Percentiles rank a stretch among this genome's conserved stretches.
Conservation (phyloP, 2,797 vertebrate species). For the Anguilla megastoma region DNA sequence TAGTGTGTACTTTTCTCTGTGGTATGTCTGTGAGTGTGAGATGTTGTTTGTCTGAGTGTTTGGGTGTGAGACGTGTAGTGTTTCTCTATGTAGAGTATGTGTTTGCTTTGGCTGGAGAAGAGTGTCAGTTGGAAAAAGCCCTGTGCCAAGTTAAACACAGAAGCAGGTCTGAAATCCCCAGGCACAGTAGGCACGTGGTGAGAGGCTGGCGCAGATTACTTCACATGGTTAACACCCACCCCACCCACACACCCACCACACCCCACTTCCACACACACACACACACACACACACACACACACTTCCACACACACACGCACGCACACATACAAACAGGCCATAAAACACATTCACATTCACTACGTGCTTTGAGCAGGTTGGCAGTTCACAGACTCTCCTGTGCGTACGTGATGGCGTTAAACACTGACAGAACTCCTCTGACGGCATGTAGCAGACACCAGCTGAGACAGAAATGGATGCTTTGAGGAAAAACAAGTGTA, state of each 20-base stretch:
- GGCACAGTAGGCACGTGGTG: not conserved
- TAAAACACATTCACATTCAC: not conserved
- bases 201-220: not conserved
- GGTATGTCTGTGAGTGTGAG: not conserved
- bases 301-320: not conserved
- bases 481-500: conserved; percentile 32
- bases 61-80: not conserved
- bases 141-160: conserved; percentile 9
- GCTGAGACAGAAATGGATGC: conserved; percentile 39
- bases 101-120: not conserved
- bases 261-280: conserved; percentile 12
- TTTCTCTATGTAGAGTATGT: not conserved
- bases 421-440: conserved; percentile 38
- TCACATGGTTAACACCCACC: not conserved
- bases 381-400: conserved; percentile 33
- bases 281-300: conserved; percentile 5
- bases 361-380: conserved; percentile 8
- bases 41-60: not conserved
- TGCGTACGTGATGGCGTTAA: not conserved
- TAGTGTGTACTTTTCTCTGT: not conserved
- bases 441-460: conserved; percentile 28
- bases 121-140: conserved; percentile 10
- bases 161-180: not conserved
- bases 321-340: not conserved
- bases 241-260: conserved; percentile 1